Evolutionary conservation across 2,797 vertebrate species (phyloP), one percentile per base, ranked within the genome.

Genomic region (Chaetophractus vellerosus): DNA sequence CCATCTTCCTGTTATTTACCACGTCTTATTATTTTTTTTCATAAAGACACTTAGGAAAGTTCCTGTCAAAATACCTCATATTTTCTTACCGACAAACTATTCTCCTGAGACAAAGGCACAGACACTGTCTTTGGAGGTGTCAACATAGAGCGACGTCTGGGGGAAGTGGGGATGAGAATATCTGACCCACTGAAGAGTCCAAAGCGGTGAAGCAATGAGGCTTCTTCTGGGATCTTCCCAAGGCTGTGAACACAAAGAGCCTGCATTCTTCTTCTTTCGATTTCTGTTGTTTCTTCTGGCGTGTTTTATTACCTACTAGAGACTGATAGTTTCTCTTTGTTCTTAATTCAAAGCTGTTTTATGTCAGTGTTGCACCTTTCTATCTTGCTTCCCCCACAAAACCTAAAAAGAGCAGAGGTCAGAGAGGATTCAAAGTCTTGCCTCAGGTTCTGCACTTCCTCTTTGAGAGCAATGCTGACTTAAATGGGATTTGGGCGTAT

Each of bases 201-300:
- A 0, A 19, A 8, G 8, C 10, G 31, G 6, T 9, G 63, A 15
- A 11, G 74, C 57, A 31, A n/a, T 5, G 57, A 9, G 3, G 12
- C 19, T 19, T 31, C 6, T 2, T 15, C 16, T n/a, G 63, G 55
- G 26, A 23, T 41, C n/a, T 36, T 64, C 76, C 89, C 50, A 69
- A 71, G 75, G 26, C 21, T 15, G 0, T 1, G 48, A 50, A 19
- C 69, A 80, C 45, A 63, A 45, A 81, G 75, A 81, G 75, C 26
- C 64, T 21, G 7, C 15, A 15, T 68, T 36, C 82, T 74, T 55
- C 18, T n/a, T 57, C 38, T 50, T 38, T 36, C 36, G 18, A 3
- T 0, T 1, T 4, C 41, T 61, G 59, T 8, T 14, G 23, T 36
- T 83, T 48, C 90, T 79, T 57, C 36, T 16, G 75, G 71, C 19